Conservation (phyloP, 2,888 invertebrate genomes). For the Brenthis daphne region DNA sequence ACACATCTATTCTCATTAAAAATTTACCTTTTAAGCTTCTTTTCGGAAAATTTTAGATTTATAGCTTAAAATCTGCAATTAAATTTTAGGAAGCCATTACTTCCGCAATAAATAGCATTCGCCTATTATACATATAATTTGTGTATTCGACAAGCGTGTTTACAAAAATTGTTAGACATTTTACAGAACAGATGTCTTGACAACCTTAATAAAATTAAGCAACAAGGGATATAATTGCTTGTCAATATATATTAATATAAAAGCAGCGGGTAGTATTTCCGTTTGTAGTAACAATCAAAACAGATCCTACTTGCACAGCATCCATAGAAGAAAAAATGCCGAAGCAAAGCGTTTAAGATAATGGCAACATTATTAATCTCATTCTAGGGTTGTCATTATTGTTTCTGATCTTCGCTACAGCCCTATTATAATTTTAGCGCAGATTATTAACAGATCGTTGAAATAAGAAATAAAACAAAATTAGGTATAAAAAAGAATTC, state of each 20-base stretch:
- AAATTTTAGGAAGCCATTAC: conserved; percentile 83
- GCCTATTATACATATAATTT: conserved; percentile 73
- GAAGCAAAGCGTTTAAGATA: conserved; percentile 53
- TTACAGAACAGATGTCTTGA: conserved; percentile 56
- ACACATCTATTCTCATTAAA: conserved; percentile 50
- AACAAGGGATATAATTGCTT: conserved; percentile 65
- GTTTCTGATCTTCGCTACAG: conserved; percentile 25
- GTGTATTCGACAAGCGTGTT: conserved; percentile 82
- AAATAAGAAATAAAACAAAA: too few relatives aligned
- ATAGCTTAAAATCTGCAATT: conserved; percentile 69
- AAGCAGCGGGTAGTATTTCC: conserved; percentile 43
- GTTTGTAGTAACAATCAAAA: conserved; percentile 56
- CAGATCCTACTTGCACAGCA: conserved; percentile 55
- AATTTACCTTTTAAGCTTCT: conserved; percentile 44
- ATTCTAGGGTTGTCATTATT: conserved; percentile 56
- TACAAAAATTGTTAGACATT: conserved; percentile 81
- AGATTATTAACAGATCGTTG: not conserved
- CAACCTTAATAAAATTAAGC: conserved; percentile 52
- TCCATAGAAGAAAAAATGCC: conserved; percentile 63
- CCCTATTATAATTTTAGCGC: not conserved
- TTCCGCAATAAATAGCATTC: conserved; percentile 82
- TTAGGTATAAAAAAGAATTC: too few relatives aligned
- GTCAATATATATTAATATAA: conserved; percentile 44
- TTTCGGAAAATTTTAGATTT: conserved; percentile 55
- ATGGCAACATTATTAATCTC: conserved; percentile 70